These are phyloP conservation scores for Cyclina sinensis DNA, from an alignment of 1,140 invertebrate species.

Conservation along the genomic window DNA sequence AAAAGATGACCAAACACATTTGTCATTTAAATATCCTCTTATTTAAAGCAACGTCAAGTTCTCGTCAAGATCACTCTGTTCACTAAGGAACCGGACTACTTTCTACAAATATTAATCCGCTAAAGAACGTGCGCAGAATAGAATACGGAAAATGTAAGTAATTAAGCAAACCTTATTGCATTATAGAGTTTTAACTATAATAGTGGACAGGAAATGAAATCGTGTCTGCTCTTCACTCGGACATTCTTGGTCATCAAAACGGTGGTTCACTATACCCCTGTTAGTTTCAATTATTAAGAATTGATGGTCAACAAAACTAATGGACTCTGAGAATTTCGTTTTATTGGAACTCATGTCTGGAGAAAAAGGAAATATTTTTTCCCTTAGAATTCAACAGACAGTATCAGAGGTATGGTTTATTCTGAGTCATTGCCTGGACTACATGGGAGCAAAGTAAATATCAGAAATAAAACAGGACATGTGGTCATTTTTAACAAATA, in stretches of 20 bases:
- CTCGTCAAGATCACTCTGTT: not conserved
- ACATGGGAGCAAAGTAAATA: too few species aligned
- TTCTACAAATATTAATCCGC: slow-evolving; percentile 39
- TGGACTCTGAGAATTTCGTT: slow-evolving; percentile 34
- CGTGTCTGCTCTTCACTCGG: slow-evolving; percentile 45
- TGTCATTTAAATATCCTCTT: not conserved
- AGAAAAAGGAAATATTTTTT: too few species aligned
- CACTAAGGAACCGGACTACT: slow-evolving; percentile 5
- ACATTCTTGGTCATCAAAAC: slow-evolving; percentile 45
- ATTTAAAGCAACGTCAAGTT: not conserved
- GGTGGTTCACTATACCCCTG: not conserved
- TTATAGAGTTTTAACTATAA: slow-evolving; percentile 61
- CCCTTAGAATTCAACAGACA: too few species aligned
- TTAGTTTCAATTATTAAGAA: slow-evolving; percentile 42
- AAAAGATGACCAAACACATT: not conserved
- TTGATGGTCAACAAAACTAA: slow-evolving; percentile 60
- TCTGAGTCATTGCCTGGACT: too few species aligned
- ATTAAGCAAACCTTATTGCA: slow-evolving; percentile 58
- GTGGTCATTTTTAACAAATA: too few species aligned
- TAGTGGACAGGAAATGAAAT: slow-evolving; percentile 58
- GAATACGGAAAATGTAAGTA: slow-evolving; percentile 57
- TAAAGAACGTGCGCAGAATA: slow-evolving; percentile 44
- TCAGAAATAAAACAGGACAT: too few species aligned
- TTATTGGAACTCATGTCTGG: slow-evolving; percentile 11
- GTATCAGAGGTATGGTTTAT: too few species aligned